phyloP scores from a whole-genome alignment of 2,888 invertebrate genomes.

The Lydus trimaculatus region DNA sequence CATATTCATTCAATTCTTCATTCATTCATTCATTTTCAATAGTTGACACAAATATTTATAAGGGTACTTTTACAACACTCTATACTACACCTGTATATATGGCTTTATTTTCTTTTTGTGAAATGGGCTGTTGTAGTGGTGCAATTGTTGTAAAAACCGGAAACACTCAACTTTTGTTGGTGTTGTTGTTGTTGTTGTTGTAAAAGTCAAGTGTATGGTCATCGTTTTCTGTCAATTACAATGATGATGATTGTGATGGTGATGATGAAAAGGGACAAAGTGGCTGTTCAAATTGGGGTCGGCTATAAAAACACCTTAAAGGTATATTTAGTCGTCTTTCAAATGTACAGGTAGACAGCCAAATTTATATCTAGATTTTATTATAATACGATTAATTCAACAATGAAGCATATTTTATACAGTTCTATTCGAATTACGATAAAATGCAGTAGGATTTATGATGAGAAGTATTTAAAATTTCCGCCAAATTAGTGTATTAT shows the following conservation, averaged over 20 bases:
- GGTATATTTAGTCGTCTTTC: neutral
- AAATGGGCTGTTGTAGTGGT: neutral
- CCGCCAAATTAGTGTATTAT: neutral
- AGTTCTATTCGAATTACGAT: neutral
- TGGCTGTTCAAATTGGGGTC: neutral
- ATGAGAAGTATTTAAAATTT: neutral
- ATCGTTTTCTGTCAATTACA: neutral
- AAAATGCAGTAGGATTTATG: neutral
- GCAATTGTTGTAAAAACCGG: constrained; percentile 6
- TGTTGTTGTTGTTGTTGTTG: neutral
- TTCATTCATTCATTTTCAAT: neutral
- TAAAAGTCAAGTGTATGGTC: neutral
- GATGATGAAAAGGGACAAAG: neutral
- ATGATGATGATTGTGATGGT: neutral
- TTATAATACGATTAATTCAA: too few relatives aligned
- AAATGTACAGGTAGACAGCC: neutral
- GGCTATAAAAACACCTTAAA: neutral
- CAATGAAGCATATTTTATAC: too few relatives aligned
- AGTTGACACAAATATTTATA: neutral
- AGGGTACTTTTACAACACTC: neutral
- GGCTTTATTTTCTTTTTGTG: neutral
- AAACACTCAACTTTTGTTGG: neutral
- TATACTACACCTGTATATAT: neutral
- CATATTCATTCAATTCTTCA: neutral
- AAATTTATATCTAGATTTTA: neutral